Conservation (phyloP, 2,113 vertebrate species). For the Hirundichthys speculiger region DNA sequence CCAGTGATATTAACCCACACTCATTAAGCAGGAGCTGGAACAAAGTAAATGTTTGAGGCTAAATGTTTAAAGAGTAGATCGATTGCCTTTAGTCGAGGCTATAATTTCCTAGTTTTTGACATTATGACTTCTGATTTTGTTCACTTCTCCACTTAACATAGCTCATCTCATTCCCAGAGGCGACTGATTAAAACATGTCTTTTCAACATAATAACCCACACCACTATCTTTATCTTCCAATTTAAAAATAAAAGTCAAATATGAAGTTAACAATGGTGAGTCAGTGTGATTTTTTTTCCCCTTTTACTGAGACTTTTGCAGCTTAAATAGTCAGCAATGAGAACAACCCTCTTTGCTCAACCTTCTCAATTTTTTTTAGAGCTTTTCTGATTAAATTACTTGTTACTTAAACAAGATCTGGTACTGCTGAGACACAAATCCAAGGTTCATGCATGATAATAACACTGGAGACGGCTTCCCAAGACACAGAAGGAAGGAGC, state of each 20-base stretch:
- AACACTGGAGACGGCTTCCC: no score
- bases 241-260: neutral
- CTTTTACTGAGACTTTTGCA: neutral
- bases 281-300: no score
- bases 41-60: conserved; percentile 37
- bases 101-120: neutral
- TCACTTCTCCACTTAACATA: neutral
- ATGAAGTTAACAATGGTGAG: neutral
- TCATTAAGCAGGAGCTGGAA: conserved; percentile 20
- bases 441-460: no score
- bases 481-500: no score
- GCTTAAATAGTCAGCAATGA: conserved; percentile 1
- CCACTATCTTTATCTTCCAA: neutral
- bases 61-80: conserved; percentile 37
- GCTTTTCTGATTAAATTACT: neutral
- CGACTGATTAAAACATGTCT: neutral
- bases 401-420: neutral
- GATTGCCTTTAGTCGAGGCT: neutral
- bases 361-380: neutral
- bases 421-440: neutral
- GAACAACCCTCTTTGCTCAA: neutral
- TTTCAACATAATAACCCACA: neutral
- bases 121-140: neutral
- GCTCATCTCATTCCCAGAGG: neutral
- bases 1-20: conserved; percentile 20